A percentile compares a stretch with the other conserved stretches of the same genome.
phyloP scores from a whole-genome alignment of 2,113 vertebrate genomes.

The Myiopsitta monachus region DNA sequence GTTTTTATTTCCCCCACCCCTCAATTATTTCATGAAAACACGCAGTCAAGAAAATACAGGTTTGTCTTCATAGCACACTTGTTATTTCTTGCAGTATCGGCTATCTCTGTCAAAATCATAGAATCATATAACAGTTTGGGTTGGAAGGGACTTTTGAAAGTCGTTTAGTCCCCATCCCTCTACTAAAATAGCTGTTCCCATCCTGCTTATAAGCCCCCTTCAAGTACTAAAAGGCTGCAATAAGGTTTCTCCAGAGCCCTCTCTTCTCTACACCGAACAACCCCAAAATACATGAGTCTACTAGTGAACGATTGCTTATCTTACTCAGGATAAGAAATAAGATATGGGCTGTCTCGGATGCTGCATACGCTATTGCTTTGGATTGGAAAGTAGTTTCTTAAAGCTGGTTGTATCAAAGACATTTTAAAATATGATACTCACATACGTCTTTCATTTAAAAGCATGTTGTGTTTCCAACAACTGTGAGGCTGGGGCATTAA shows the following conservation, averaged over 20 bases:
- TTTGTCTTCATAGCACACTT: not conserved
- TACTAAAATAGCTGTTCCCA: not conserved
- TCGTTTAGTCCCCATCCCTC: not conserved
- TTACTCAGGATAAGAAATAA: not conserved
- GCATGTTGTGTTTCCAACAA: not conserved
- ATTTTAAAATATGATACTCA: not conserved
- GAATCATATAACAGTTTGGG: not conserved
- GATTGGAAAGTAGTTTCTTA: constrained; percentile 16
- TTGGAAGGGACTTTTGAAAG: not conserved
- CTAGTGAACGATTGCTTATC: not conserved
- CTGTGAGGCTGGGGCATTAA: not conserved
- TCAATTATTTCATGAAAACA: not conserved
- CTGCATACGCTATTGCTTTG: not conserved
- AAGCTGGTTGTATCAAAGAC: not conserved
- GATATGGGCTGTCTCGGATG: not conserved
- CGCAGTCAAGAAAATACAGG: not conserved
- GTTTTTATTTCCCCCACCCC: fast-evolving
- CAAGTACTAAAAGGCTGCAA: not conserved
- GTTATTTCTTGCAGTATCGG: not conserved
- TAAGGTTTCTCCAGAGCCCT: not conserved
- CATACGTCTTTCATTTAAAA: not conserved
- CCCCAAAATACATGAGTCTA: not conserved
- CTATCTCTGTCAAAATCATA: not conserved
- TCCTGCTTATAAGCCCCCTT: not conserved
- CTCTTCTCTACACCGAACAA: not conserved